These are phyloP conservation scores for Xanthorhoe spadicearia DNA, from an alignment of 2,888 invertebrate genomes.

Conservation along the genomic window DNA sequence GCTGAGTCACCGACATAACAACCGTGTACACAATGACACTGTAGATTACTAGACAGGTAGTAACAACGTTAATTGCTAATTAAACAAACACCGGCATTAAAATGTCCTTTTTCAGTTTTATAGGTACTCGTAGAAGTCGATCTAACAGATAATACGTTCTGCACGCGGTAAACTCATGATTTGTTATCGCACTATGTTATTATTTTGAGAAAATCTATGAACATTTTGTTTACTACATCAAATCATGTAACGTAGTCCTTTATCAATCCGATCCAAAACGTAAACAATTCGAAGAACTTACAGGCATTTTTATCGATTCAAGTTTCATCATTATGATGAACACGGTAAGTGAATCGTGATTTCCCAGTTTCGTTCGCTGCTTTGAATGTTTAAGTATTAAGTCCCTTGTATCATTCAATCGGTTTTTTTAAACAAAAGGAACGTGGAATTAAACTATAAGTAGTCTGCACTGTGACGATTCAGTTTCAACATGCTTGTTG, in stretches of 20 bases:
- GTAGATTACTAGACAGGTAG: slow-evolving; percentile 3
- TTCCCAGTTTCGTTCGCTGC: slow-evolving; percentile 21
- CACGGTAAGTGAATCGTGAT: slow-evolving; percentile 25
- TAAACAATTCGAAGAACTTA: neutral
- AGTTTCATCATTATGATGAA: slow-evolving; percentile 28
- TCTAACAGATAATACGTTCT: neutral
- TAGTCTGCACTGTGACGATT: slow-evolving; percentile 11
- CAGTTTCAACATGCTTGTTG: slow-evolving; percentile 11
- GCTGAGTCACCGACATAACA: slow-evolving; percentile 16
- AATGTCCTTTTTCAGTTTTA: neutral
- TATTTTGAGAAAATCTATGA: neutral
- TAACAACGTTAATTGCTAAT: neutral
- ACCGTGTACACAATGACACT: slow-evolving; percentile 9
- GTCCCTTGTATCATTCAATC: slow-evolving; percentile 16
- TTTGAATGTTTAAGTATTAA: slow-evolving; percentile 27
- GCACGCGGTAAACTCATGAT: neutral
- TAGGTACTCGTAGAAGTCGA: neutral
- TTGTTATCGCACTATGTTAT: neutral
- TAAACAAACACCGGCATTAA: slow-evolving; percentile 5
- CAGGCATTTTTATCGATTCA: slow-evolving; percentile 13
- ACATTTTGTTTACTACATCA: too few relatives aligned
- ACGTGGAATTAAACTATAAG: slow-evolving; percentile 14
- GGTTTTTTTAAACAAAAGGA: slow-evolving; percentile 26
- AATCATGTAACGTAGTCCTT: too few relatives aligned
- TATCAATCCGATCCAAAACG: neutral